phyloP scores from a whole-genome alignment of 2,797 vertebrate genomes.

The Xyrichtys novacula region DNA sequence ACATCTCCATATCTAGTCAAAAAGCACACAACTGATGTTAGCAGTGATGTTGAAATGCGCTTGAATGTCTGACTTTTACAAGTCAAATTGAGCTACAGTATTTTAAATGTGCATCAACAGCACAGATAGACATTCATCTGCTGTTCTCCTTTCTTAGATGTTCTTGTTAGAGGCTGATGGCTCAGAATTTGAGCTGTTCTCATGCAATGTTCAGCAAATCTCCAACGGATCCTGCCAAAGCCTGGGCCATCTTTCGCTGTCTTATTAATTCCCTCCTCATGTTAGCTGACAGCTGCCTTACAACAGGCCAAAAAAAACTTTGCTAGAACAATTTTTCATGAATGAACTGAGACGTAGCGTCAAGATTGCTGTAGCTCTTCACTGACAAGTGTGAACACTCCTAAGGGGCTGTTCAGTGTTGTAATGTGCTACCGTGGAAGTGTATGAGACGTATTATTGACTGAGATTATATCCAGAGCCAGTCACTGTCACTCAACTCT shows the following conservation, averaged over 20 bases:
- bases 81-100: too few relatives aligned
- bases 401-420: slow-evolving; percentile 45
- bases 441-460: slow-evolving; percentile 57
- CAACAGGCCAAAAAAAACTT: slow-evolving; percentile 26
- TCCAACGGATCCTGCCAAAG: slow-evolving; percentile 28
- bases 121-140: not conserved
- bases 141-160: slow-evolving; percentile 3
- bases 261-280: slow-evolving; percentile 46
- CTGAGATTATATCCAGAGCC: slow-evolving; percentile 49
- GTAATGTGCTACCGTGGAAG: slow-evolving; percentile 41
- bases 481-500: slow-evolving; percentile 47
- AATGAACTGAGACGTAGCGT: slow-evolving; percentile 50
- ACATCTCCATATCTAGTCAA: too few relatives aligned
- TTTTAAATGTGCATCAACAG: not conserved
- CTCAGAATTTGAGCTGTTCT: slow-evolving; percentile 20
- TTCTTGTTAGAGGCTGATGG: slow-evolving; percentile 19
- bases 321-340: slow-evolving; percentile 21
- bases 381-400: slow-evolving; percentile 50
- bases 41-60: too few relatives aligned
- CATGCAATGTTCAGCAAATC: slow-evolving; percentile 37
- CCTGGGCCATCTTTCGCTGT: slow-evolving; percentile 34
- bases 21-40: too few relatives aligned
- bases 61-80: not conserved
- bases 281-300: slow-evolving; percentile 36
- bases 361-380: slow-evolving; percentile 34